These are phyloP conservation scores for Kuschelorhynchus macadamiae DNA, from an alignment of 2,888 invertebrate genomes.

Conservation along the genomic window DNA sequence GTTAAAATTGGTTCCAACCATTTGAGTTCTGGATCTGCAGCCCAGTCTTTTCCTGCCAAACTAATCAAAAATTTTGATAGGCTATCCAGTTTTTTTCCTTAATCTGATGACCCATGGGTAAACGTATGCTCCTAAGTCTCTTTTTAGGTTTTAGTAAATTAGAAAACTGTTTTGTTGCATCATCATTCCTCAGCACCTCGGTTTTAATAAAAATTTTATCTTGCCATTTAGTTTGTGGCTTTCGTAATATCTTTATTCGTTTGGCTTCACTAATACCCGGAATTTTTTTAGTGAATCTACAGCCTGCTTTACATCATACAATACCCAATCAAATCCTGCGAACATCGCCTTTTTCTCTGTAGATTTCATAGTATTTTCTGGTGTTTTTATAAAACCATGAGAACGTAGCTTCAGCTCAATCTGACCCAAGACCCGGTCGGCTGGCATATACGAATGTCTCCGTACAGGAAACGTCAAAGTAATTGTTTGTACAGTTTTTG, in stretches of 20 bases:
- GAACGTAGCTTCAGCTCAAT: conserved; percentile 33
- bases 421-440: conserved; percentile 40
- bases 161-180: conserved; percentile 24
- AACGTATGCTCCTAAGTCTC: too few species aligned
- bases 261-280: conserved; percentile 21
- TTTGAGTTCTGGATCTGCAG: too few species aligned
- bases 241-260: conserved; percentile 14
- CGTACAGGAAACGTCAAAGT: conserved; percentile 48
- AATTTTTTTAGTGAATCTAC: conserved; percentile 18
- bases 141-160: too few species aligned
- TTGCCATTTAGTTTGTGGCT: conserved; percentile 4
- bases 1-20: too few species aligned
- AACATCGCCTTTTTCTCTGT: conserved; percentile 24
- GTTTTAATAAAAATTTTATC: conserved; percentile 6
- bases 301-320: conserved; percentile 30
- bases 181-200: conserved; percentile 19
- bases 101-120: too few species aligned
- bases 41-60: too few species aligned
- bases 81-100: too few species aligned
- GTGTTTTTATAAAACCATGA: conserved; percentile 30
- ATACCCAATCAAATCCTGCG: conserved; percentile 22
- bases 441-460: conserved; percentile 46
- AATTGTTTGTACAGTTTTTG: conserved; percentile 46
- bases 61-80: too few species aligned
- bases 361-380: conserved; percentile 28